These are phyloP conservation scores for Yasuhikotakia modesta DNA, from an alignment of 2,797 vertebrate genomes.

Conservation along the genomic window DNA sequence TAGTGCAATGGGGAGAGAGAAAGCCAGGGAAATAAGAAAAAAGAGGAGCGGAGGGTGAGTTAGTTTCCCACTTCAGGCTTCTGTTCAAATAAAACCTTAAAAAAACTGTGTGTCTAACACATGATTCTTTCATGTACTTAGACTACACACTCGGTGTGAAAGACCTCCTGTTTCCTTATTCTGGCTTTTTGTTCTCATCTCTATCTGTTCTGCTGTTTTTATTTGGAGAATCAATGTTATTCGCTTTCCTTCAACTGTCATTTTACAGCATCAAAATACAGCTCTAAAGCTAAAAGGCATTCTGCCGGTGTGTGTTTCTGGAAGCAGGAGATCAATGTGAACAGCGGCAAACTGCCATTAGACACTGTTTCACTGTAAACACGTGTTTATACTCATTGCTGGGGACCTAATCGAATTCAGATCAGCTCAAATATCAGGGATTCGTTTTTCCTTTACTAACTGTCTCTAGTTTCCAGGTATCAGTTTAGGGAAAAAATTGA, in stretches of 20 bases:
- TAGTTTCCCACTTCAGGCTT: constrained; percentile 40
- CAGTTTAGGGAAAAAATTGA: background rate
- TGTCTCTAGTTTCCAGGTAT: constrained; percentile 8
- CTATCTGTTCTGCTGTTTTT: constrained; percentile 25
- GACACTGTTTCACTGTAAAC: constrained; percentile 69
- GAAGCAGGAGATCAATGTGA: constrained; percentile 70
- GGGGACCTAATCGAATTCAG: constrained; percentile 42
- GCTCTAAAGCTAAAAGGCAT: constrained; percentile 59
- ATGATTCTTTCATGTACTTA: constrained; percentile 38
- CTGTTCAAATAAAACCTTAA: constrained; percentile 53
- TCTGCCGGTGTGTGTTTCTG: constrained; percentile 56
- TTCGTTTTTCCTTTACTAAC: background rate
- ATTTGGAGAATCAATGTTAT: constrained; percentile 61
- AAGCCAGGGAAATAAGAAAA: background rate
- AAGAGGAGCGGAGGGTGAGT: background rate
- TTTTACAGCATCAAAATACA: constrained; percentile 66
- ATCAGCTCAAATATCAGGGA: constrained; percentile 6
- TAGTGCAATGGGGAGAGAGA: constrained; percentile 6
- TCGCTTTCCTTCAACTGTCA: constrained; percentile 67
- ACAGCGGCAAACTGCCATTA: constrained; percentile 64
- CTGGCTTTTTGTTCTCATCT: constrained; percentile 31
- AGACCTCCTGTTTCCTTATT: constrained; percentile 15
- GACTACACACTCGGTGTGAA: constrained; percentile 14
- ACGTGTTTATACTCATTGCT: constrained; percentile 60
- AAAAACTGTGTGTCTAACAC: constrained; percentile 45